A percentile compares a stretch with the other conserved stretches of the same genome.
These are phyloP conservation scores for Drosophila meridiana DNA, from an alignment of 2,888 invertebrate genomes.

Conservation along the genomic window DNA sequence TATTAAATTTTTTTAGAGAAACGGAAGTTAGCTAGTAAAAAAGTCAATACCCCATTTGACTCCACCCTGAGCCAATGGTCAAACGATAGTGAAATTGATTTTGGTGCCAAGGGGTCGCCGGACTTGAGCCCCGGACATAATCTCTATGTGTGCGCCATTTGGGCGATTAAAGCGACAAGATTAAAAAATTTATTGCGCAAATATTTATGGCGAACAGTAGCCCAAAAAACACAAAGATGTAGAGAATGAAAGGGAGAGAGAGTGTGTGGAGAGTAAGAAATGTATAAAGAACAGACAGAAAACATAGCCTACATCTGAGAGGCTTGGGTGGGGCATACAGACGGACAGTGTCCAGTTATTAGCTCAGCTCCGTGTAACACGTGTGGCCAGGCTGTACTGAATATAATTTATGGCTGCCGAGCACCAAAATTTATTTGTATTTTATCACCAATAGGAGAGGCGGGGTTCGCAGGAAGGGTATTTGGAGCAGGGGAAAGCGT, in stretches of 20 bases:
- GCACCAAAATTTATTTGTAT: slow-evolving; percentile 66
- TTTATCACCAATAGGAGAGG: slow-evolving; percentile 35
- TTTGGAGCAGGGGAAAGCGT: slow-evolving; percentile 7
- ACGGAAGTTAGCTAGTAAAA: slow-evolving; percentile 65
- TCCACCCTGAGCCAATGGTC: slow-evolving; percentile 34
- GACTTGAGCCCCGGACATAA: slow-evolving; percentile 29
- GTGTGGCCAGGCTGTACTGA: slow-evolving; percentile 68
- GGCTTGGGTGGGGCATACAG: slow-evolving; percentile 28
- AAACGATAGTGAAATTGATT: slow-evolving; percentile 82
- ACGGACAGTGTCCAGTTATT: slow-evolving; percentile 72
- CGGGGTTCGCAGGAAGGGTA: slow-evolving; percentile 4
- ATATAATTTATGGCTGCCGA: slow-evolving; percentile 71
- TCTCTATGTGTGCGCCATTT: slow-evolving; percentile 80
- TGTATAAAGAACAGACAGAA: slow-evolving; percentile 19
- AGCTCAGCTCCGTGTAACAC: slow-evolving; percentile 69
- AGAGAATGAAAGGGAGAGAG: slow-evolving; percentile 11
- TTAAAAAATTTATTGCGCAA: slow-evolving; percentile 86
- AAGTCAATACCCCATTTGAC: slow-evolving; percentile 27
- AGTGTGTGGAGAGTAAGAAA: slow-evolving; percentile 13
- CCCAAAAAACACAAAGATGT: slow-evolving; percentile 20
- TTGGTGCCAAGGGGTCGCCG: slow-evolving; percentile 75
- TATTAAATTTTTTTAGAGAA: slow-evolving; percentile 59
- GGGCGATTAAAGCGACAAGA: slow-evolving; percentile 85
- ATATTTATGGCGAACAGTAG: slow-evolving; percentile 84
- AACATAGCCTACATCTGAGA: slow-evolving; percentile 59